Evolutionary conservation across 2,113 vertebrate genomes (phyloP).

Genomic region (Sturnus vulgaris): DNA sequence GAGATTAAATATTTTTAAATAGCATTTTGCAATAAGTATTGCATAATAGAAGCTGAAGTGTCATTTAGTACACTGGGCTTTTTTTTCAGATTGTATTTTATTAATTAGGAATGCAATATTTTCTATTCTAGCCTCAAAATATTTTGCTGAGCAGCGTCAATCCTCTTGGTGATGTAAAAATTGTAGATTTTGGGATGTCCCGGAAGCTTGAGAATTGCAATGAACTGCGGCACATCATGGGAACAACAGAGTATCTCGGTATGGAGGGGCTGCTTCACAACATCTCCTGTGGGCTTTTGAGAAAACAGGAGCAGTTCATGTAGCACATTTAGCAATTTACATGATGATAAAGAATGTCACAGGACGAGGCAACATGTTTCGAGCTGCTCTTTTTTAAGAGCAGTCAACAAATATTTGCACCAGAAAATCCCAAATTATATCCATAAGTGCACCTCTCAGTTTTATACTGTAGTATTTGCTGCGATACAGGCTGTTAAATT

Average conservation of each 20-base stretch:
- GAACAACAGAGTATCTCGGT: constrained; percentile 95
- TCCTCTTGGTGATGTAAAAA: constrained; percentile 94
- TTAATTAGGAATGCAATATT: not conserved
- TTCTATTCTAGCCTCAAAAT: constrained; percentile 87
- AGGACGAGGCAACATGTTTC: not conserved
- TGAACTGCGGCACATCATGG: constrained; percentile 92
- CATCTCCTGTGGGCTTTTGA: not conserved
- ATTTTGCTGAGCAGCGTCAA: constrained; percentile 86
- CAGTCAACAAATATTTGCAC: not conserved
- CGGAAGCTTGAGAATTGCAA: constrained; percentile 81
- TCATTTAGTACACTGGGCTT: not conserved
- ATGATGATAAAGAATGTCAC: not conserved
- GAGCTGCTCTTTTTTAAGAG: not conserved
- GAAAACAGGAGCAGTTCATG: not conserved
- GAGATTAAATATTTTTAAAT: not conserved
- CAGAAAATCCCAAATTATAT: rapidly evolving
- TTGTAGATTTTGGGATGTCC: constrained; percentile 96
- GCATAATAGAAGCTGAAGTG: not conserved
- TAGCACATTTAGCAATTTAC: not conserved
- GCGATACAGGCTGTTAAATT: not conserved
- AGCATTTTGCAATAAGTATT: not conserved
- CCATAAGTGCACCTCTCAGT: not conserved
- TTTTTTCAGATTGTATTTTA: not conserved
- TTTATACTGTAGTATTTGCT: not conserved
- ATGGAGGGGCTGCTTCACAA: constrained; percentile 33